Percentiles rank a stretch among this genome's conserved stretches.
phyloP scores from a whole-genome alignment of 2,797 vertebrate genomes.

The Phrynocephalus forsythii region DNA sequence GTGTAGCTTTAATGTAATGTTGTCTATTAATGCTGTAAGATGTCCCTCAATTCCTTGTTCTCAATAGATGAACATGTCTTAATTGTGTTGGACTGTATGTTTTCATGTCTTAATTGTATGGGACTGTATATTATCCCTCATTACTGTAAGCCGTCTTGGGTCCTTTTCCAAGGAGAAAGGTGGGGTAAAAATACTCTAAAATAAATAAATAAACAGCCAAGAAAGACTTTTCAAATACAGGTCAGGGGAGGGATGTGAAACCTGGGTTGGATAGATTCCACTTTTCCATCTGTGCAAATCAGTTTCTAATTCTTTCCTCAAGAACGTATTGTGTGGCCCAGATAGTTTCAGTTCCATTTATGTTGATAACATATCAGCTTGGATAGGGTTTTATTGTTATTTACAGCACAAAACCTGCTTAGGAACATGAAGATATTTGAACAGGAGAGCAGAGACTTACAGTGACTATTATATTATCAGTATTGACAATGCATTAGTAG shows the following conservation, averaged over 20 bases:
- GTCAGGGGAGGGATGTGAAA: conserved; percentile 56
- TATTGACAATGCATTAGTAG: conserved; percentile 85
- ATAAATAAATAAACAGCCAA: conserved; percentile 44
- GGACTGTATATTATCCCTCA: no score
- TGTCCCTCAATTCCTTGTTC: no score
- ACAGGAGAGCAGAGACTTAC: conserved; percentile 78
- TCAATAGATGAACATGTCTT: no score
- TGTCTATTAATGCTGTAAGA: no score
- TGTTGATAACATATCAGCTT: conserved; percentile 36
- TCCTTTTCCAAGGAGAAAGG: no score
- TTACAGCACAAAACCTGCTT: conserved; percentile 59
- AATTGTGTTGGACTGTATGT: no score
- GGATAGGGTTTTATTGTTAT: conserved; percentile 26
- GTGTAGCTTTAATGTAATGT: no score
- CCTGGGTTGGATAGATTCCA: conserved; percentile 58
- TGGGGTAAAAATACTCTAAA: no score
- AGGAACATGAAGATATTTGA: conserved; percentile 76
- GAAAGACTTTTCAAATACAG: conserved; percentile 65
- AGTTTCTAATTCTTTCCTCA: conserved; percentile 44
- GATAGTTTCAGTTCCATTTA: conserved; percentile 34
- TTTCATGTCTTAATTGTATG: no score
- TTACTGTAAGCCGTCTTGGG: no score
- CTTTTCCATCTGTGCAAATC: conserved; percentile 50
- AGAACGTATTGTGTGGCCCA: conserved; percentile 22
- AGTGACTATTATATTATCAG: conserved; percentile 83